Evolutionary conservation across 2,797 vertebrate genomes (phyloP).

Genomic region (Platalea minor): DNA sequence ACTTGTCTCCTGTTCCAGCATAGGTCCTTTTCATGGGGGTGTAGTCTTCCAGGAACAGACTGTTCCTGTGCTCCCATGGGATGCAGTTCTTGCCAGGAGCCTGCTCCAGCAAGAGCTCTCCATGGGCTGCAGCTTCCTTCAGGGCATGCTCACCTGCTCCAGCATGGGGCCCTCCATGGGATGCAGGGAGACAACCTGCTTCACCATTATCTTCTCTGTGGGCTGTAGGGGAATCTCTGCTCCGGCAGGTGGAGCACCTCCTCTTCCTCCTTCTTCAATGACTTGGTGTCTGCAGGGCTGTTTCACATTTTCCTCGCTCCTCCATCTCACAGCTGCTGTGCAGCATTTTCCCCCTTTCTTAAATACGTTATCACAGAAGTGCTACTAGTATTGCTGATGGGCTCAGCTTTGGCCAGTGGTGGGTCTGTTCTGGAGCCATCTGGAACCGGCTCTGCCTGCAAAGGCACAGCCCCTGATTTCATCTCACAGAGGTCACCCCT

Average conservation of each 20-base stretch:
- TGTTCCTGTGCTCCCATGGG: neutral
- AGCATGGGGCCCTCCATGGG: too few species aligned
- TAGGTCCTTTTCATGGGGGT: neutral
- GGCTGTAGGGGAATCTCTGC: neutral
- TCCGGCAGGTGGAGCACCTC: neutral
- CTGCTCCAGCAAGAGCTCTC: neutral
- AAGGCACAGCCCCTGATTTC: neutral
- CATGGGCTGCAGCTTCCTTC: neutral
- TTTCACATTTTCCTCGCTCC: neutral
- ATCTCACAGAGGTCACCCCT: neutral
- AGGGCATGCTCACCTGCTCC: neutral
- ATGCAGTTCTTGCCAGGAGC: neutral
- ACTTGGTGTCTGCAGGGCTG: neutral
- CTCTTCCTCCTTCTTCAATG: neutral
- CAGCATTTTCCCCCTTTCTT: neutral
- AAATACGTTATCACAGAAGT: neutral
- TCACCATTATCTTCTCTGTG: neutral
- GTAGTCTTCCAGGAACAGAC: neutral
- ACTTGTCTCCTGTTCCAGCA: neutral
- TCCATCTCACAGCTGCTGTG: neutral
- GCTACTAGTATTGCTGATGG: neutral
- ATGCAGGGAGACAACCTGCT: neutral
- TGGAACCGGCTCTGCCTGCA: neutral
- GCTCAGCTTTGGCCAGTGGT: neutral
- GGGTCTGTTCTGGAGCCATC: neutral